A percentile compares a stretch with the other conserved stretches of the same genome.
These are phyloP conservation scores for Myrmecophaga tridactyla DNA, from an alignment of 2,113 vertebrate species.

Conservation along the genomic window DNA sequence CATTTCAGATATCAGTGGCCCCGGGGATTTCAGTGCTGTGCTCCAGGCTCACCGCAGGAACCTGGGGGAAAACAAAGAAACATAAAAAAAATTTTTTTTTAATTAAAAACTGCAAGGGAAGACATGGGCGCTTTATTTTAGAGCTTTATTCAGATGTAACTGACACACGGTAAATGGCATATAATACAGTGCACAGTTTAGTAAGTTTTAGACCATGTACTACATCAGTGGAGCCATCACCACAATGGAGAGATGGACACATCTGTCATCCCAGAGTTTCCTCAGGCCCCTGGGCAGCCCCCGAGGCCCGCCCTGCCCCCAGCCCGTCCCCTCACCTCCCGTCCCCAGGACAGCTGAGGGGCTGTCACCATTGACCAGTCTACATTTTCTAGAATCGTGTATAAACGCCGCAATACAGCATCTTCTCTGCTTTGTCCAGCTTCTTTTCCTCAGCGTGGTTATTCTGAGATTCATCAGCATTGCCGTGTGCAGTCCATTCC, in stretches of 20 bases:
- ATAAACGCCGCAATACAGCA: not conserved
- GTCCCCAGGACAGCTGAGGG: not conserved
- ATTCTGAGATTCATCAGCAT: too few species aligned
- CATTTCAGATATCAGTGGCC: not conserved
- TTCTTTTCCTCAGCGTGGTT: too few species aligned
- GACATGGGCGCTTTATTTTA: not conserved
- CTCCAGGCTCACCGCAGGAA: not conserved
- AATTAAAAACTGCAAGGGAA: not conserved
- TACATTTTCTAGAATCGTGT: not conserved
- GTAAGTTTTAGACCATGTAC: not conserved
- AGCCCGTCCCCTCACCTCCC: not conserved
- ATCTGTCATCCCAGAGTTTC: not conserved
- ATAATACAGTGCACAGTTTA: not conserved
- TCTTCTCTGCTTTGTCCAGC: too few species aligned
- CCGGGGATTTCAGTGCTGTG: not conserved
- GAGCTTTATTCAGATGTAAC: not conserved
- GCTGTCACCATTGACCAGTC: not conserved
- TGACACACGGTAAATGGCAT: not conserved
- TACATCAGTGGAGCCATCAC: not conserved
- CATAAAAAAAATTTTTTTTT: too few species aligned
- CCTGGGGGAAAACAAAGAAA: not conserved
- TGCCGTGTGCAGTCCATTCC: not conserved
- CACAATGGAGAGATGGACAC: not conserved
- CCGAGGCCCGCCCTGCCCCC: not conserved
- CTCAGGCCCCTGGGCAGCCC: not conserved